phyloP scores from a whole-genome alignment of 2,797 vertebrate genomes.

The Hylomyscus alleni region DNA sequence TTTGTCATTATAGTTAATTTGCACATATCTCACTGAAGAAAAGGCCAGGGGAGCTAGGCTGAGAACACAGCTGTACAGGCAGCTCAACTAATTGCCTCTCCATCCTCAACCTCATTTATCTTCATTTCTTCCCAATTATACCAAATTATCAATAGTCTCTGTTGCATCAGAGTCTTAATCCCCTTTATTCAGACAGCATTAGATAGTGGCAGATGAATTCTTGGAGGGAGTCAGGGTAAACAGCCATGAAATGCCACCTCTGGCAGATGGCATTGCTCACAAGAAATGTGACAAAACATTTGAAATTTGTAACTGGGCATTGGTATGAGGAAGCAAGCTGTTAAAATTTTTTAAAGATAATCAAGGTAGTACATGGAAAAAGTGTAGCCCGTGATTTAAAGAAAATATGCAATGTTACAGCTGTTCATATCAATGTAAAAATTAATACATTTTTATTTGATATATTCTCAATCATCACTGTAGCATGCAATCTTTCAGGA shows the following conservation, averaged over 20 bases:
- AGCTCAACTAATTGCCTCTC: slow-evolving; percentile 94
- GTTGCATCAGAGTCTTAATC: slow-evolving; percentile 95
- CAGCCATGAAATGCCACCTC: slow-evolving; percentile 95
- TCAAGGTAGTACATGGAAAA: slow-evolving; percentile 85
- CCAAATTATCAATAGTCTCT: slow-evolving; percentile 97
- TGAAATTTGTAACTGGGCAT: slow-evolving; percentile 92
- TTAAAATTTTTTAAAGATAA: slow-evolving; percentile 91
- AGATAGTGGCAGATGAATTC: slow-evolving; percentile 95
- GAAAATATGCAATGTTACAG: slow-evolving; percentile 61
- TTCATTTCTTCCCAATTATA: slow-evolving; percentile 97
- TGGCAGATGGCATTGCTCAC: slow-evolving; percentile 94
- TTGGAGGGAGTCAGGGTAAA: slow-evolving; percentile 94
- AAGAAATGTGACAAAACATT: slow-evolving; percentile 94
- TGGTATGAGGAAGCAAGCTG: slow-evolving; percentile 92
- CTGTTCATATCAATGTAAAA: slow-evolving; percentile 23
- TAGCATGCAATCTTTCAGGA: slow-evolving; percentile 10
- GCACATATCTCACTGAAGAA: slow-evolving; percentile 91
- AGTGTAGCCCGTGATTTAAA: slow-evolving; percentile 61
- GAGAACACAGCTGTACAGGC: slow-evolving; percentile 94
- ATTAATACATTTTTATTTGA: slow-evolving; percentile 64
- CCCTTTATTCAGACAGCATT: slow-evolving; percentile 93
- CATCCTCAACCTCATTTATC: slow-evolving; percentile 96
- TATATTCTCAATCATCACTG: slow-evolving; percentile 31
- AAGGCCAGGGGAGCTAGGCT: slow-evolving; percentile 91
- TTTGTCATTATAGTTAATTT: slow-evolving; percentile 94